A percentile compares a stretch with the other conserved stretches of the same genome.
These are phyloP conservation scores for Chirona hameri DNA, from an alignment of 2,888 invertebrate species.

Conservation along the genomic window DNA sequence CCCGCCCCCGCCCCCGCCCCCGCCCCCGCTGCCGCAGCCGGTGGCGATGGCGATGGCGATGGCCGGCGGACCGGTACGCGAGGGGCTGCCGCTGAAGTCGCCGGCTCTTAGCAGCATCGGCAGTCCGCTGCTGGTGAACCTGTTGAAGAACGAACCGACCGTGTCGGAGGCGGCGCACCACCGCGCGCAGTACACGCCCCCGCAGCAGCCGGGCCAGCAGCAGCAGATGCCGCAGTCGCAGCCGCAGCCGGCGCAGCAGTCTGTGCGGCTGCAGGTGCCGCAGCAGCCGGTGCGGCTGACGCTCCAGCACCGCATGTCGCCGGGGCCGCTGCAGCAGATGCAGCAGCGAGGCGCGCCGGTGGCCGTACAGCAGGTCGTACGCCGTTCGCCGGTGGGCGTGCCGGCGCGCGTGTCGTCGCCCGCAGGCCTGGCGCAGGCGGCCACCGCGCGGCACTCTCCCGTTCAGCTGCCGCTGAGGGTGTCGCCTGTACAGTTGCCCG, in stretches of 20 bases:
- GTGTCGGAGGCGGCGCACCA: constrained; percentile 30
- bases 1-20: constrained; percentile 23
- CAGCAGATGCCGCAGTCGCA: constrained; percentile 42
- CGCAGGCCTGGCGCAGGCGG: background rate
- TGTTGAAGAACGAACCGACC: constrained; percentile 73
- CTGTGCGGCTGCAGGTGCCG: constrained; percentile 35
- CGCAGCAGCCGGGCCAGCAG: constrained; percentile 45
- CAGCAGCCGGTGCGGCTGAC: constrained; percentile 32
- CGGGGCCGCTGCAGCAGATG: constrained; percentile 12
- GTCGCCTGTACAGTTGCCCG: constrained; percentile 33
- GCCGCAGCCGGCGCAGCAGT: constrained; percentile 38
- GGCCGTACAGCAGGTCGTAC: background rate
- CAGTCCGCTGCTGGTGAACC: constrained; percentile 84
- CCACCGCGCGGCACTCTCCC: constrained; percentile 4
- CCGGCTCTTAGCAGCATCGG: constrained; percentile 54
- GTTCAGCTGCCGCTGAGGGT: constrained; percentile 46
- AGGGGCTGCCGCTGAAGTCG: constrained; percentile 31
- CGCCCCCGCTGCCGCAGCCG: constrained; percentile 30
- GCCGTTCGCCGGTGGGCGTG: background rate
- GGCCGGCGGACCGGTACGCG: constrained; percentile 26
- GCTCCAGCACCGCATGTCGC: constrained; percentile 29
- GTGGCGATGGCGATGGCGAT: constrained; percentile 12
- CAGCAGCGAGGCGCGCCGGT: background rate
- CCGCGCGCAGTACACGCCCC: constrained; percentile 30
- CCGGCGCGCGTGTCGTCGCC: constrained; percentile 22